Percentiles rank a stretch among this genome's conserved stretches.
Evolutionary conservation across 2,113 vertebrate species (phyloP).

Genomic region (Syngnathus scovelli): DNA sequence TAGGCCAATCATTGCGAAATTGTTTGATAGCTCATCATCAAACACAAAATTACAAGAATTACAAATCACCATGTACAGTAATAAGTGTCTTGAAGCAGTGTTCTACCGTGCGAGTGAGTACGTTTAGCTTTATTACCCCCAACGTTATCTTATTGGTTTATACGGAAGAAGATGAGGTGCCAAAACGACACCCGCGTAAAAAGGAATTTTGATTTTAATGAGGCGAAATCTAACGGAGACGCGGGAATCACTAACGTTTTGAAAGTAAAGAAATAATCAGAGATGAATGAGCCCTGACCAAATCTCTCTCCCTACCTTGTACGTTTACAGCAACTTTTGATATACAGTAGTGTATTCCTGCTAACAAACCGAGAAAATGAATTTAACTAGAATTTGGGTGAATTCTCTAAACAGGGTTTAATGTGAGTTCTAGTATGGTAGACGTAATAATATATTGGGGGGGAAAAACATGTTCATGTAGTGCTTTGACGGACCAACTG

Average conservation of each 20-base stretch:
- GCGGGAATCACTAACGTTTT: background rate
- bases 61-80: background rate
- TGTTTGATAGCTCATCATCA: no score
- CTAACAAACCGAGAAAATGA: background rate
- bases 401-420: background rate
- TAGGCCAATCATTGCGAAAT: no score
- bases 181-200: background rate
- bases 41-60: no score
- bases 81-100: background rate
- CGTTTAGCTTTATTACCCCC: background rate
- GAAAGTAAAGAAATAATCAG: background rate
- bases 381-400: background rate
- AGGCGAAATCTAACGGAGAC: background rate
- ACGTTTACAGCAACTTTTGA: no score
- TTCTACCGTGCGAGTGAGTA: background rate
- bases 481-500: no score
- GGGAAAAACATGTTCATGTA: no score
- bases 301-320: no score
- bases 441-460: no score
- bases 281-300: no score
- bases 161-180: background rate
- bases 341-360: background rate
- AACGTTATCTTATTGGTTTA: background rate
- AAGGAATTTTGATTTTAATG: conserved; percentile 5
- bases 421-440: background rate